A percentile compares a stretch with the other conserved stretches of the same genome.
Conservation (phyloP, 2,888 invertebrate genomes). For the Epsilonema sp. region DNA sequence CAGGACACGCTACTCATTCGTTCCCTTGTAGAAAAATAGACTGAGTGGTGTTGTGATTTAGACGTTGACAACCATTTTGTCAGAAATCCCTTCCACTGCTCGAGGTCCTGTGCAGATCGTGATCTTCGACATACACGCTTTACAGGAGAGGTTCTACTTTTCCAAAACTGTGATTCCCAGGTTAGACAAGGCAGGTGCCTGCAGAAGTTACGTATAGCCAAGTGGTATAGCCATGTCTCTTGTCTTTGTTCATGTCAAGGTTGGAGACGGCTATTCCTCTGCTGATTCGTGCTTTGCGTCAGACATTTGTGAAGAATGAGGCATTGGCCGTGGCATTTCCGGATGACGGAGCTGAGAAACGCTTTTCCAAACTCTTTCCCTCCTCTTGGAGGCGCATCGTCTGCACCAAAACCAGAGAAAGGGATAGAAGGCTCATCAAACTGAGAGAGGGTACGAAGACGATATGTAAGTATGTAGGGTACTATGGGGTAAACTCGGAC, state of each 20-base stretch:
- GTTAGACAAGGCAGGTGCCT: constrained; percentile 14
- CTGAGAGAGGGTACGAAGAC: constrained; percentile 30
- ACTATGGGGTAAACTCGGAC: too few relatives aligned
- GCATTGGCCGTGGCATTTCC: constrained; percentile 31
- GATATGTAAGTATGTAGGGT: too few relatives aligned
- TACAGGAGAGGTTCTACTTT: constrained; percentile 34
- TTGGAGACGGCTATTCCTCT: constrained; percentile 31
- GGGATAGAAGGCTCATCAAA: constrained; percentile 25
- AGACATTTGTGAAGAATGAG: too few relatives aligned
- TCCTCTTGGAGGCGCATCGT: constrained; percentile 18
- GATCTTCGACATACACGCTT: constrained; percentile 33
- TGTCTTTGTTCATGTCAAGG: constrained; percentile 14
- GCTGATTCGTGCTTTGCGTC: constrained; percentile 15
- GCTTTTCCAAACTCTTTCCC: constrained; percentile 27
- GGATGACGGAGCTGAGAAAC: constrained; percentile 32
- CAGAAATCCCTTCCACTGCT: constrained; percentile 29
- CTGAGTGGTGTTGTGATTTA: constrained; percentile 12
- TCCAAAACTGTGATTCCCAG: constrained; percentile 31
- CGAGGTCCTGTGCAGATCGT: constrained; percentile 32
- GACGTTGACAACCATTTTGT: constrained; percentile 31
- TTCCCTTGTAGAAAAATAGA: too few relatives aligned
- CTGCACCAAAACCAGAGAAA: constrained; percentile 29
- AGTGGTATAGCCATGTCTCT: background rate
- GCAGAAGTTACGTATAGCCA: too few relatives aligned
- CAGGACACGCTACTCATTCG: too few relatives aligned